Evolutionary conservation across 2,113 vertebrate species (phyloP), one percentile per base, ranked within the genome.

Genomic region (Chelonoidis abingdonii): DNA sequence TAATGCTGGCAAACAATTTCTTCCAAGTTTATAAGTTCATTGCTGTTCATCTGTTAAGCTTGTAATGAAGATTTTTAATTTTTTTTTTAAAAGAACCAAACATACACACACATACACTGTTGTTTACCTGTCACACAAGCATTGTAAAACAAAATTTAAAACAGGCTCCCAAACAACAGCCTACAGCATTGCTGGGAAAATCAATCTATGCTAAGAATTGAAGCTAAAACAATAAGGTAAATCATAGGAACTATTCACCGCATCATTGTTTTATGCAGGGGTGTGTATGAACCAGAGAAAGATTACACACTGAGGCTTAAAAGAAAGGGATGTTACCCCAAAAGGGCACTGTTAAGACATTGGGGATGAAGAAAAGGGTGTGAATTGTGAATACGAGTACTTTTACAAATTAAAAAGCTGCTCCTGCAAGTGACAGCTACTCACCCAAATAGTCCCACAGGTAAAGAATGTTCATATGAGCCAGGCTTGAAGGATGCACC

Each of bases 101-200:
- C 10, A 6, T 17, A 38, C 17, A 72, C n/a, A 76, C 86, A 80
- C 27, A 56, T 29, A 75, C 16, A 10, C 38, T 86, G 29, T 88
- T 83, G 89, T 97, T 97, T 95, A 84, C 29, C 57, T 95, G 88
- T 83, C 84, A 93, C 47, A 44, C 44, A 90, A 96, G 50, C 31
- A 97, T 87, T 84, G 2, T 86, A 96, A 92, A 90, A 9, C 86
- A 94, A 94, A 92, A 87, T 57, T 54, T 50, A 76, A 93, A 88
- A 49, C 6, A 92, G 1, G 38, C 75, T 95, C 5, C 80, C 38
- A 50, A 1, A 24, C 54, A 84, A 50, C 22, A 88, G 89, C 21
- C 11, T 84, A 62, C 16, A 84, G 82, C 88, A 87, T 16, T 87
- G 25, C 17, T 83, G 7, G 8, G 83, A 2, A 85, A 93, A 93